Conservation (phyloP, 2,888 invertebrate genomes). For the Molorchus minor region DNA sequence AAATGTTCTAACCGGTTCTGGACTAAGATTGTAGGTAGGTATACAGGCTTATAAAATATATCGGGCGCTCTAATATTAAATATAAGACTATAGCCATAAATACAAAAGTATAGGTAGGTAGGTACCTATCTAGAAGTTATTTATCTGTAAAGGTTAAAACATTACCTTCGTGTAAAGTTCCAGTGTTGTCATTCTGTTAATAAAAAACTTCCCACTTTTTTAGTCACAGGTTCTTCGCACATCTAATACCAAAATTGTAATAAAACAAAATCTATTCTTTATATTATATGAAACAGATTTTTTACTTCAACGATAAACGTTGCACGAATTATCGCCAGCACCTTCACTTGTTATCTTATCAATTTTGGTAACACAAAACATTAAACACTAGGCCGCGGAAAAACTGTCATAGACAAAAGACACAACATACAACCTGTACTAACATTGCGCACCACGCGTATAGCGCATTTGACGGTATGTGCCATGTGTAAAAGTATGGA, state of each 20-base stretch:
- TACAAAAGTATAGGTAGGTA: no score
- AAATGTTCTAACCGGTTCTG: no score
- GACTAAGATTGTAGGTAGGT: no score
- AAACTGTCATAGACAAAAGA: constrained; percentile 6
- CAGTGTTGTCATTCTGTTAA: constrained; percentile 52
- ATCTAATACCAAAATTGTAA: no score
- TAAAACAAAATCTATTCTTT: no score
- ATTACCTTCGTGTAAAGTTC: constrained; percentile 59
- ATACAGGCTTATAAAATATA: no score
- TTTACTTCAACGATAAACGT: not conserved
- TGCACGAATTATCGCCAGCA: constrained; percentile 11
- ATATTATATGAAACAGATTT: no score
- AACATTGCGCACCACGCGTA: constrained; percentile 43
- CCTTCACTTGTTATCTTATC: constrained; percentile 40
- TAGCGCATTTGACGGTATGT: constrained; percentile 34
- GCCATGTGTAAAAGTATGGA: constrained; percentile 56
- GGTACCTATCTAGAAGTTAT: not conserved
- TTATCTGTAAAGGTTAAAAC: no score
- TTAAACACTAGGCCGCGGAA: constrained; percentile 19
- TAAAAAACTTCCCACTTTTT: constrained; percentile 15
- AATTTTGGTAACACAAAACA: constrained; percentile 30
- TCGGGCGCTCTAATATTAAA: no score
- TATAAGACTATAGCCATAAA: no score
- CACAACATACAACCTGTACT: constrained; percentile 25
- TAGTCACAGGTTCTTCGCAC: constrained; percentile 11